phyloP scores from a whole-genome alignment of 1,140 invertebrate genomes.

The Trissolcus basalis region DNA sequence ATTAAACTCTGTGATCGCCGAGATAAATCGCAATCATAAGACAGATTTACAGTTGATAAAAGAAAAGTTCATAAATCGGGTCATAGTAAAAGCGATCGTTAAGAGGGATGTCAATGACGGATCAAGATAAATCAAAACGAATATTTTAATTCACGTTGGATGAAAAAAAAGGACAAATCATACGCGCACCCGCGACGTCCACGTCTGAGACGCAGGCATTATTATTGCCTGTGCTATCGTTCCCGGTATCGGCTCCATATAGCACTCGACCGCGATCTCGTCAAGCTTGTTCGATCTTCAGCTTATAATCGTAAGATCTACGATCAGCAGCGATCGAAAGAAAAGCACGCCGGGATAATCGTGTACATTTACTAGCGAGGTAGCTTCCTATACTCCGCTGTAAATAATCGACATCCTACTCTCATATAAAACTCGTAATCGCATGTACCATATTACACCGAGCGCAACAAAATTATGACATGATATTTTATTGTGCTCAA shows the following conservation, averaged over 20 bases:
- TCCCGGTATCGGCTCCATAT: slow-evolving; percentile 52
- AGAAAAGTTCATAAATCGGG: slow-evolving; percentile 40
- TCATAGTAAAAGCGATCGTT: slow-evolving; percentile 28
- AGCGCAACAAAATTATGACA: slow-evolving; percentile 39
- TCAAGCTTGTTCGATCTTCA: slow-evolving; percentile 56
- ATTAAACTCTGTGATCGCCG: not conserved
- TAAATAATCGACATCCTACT: slow-evolving; percentile 59
- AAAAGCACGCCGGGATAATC: slow-evolving; percentile 53
- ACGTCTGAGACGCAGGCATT: slow-evolving; percentile 46
- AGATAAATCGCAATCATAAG: slow-evolving; percentile 29
- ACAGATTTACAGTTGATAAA: slow-evolving; percentile 46
- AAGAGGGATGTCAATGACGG: slow-evolving; percentile 30
- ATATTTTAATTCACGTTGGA: slow-evolving; percentile 49
- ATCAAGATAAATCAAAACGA: slow-evolving; percentile 50
- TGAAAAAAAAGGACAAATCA: slow-evolving; percentile 35
- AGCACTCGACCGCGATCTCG: slow-evolving; percentile 49
- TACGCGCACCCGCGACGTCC: slow-evolving; percentile 26
- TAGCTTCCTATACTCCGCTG: slow-evolving; percentile 54
- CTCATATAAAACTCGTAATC: slow-evolving; percentile 54
- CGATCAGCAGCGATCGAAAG: slow-evolving; percentile 53
- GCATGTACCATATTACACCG: slow-evolving; percentile 39
- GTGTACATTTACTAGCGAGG: slow-evolving; percentile 39
- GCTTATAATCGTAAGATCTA: slow-evolving; percentile 54
- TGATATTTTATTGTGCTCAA: slow-evolving; percentile 49
- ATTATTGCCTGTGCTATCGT: slow-evolving; percentile 47